These are phyloP conservation scores for Ormyrus labotus DNA, from an alignment of 2,888 invertebrate species.

Conservation along the genomic window DNA sequence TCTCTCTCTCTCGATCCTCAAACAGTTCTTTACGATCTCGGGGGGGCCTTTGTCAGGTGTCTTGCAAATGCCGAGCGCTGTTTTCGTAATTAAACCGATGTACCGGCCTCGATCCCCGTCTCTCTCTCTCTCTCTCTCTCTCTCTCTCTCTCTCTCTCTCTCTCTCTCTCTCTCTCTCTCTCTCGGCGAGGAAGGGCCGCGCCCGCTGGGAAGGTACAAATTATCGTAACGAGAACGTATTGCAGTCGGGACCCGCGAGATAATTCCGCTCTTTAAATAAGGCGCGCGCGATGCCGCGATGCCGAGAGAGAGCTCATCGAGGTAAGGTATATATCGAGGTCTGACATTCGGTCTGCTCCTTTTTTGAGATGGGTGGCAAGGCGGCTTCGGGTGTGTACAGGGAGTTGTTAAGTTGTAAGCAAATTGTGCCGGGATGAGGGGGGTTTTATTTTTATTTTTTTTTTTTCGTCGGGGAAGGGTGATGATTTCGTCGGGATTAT, in stretches of 20 bases:
- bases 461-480: neutral
- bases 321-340: neutral
- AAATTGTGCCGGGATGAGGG: slow-evolving; percentile 15
- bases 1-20: neutral
- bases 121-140: neutral
- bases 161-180: neutral
- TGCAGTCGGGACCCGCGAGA: neutral
- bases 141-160: too few species aligned
- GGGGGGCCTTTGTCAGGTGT: neutral
- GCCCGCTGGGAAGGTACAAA: slow-evolving; percentile 19
- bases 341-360: neutral
- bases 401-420: slow-evolving; percentile 35
- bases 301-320: neutral
- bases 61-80: slow-evolving; percentile 21
- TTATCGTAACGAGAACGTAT: slow-evolving; percentile 36
- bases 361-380: neutral
- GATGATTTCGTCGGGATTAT: slow-evolving; percentile 14
- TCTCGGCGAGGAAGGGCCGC: neutral
- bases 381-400: neutral
- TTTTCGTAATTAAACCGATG: slow-evolving; percentile 41
- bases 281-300: slow-evolving; percentile 20
- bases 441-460: neutral
- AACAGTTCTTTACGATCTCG: too few species aligned
- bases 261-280: slow-evolving; percentile 41
- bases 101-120: slow-evolving; percentile 13